Evolutionary conservation across 1,140 invertebrate genomes (phyloP).

Genomic region (Capitella teleta): DNA sequence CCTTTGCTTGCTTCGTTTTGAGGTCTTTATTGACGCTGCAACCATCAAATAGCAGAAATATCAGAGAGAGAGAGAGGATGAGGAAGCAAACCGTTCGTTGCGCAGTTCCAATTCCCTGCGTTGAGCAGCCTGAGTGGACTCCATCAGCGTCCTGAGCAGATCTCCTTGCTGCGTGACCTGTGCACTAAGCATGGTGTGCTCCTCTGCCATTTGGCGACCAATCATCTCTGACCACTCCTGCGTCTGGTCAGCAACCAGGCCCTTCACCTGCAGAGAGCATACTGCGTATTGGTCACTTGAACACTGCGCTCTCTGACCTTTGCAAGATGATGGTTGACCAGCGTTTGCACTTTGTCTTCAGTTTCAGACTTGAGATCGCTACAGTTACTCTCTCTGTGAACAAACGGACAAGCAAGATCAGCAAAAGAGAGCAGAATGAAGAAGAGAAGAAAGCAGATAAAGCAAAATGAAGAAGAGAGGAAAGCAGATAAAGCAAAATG

Average conservation of each 20-base stretch:
- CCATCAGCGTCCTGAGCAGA: slow-evolving; percentile 72
- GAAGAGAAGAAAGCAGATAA: too few species aligned
- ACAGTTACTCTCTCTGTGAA: slow-evolving; percentile 11
- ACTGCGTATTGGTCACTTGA: not conserved
- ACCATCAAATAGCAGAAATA: slow-evolving; percentile 3
- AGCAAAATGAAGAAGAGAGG: too few species aligned
- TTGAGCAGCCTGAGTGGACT: slow-evolving; percentile 70
- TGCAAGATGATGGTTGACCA: slow-evolving; percentile 25
- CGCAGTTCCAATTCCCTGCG: slow-evolving; percentile 79
- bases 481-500: too few species aligned
- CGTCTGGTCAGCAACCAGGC: slow-evolving; percentile 55
- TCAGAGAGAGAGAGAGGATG: not conserved
- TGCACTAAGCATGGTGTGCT: slow-evolving; percentile 71
- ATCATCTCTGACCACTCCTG: slow-evolving; percentile 86
- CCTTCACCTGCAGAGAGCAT: slow-evolving; percentile 18
- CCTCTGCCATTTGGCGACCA: slow-evolving; percentile 76
- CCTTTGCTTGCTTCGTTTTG: slow-evolving; percentile 86
- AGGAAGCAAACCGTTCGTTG: slow-evolving; percentile 67
- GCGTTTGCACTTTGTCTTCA: slow-evolving; percentile 19
- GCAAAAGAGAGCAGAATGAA: too few species aligned
- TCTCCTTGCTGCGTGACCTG: slow-evolving; percentile 77
- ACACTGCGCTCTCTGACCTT: slow-evolving; percentile 15
- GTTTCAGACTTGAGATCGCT: slow-evolving; percentile 13
- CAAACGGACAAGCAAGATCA: not conserved
- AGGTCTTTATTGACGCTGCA: slow-evolving; percentile 87